Evolutionary conservation across 2,797 vertebrate species (phyloP).

Genomic region (Staurois parvus): DNA sequence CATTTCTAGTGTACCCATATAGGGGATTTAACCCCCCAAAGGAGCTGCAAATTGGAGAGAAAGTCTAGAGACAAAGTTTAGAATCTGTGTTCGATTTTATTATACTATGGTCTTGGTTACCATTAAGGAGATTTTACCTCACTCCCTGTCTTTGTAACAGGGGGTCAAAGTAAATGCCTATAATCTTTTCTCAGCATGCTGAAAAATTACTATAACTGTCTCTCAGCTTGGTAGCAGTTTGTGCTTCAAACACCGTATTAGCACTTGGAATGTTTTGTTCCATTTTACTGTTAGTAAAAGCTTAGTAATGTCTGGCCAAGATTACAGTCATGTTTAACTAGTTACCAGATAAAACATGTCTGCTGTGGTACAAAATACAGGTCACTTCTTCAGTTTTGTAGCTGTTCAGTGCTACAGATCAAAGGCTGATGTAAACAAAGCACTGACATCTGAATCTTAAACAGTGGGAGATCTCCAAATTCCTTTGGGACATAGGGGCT

Average conservation of each 20-base stretch:
- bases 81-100: too few relatives aligned
- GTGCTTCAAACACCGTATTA: not conserved
- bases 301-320: not conserved
- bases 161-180: too few relatives aligned
- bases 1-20: too few relatives aligned
- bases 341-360: not conserved
- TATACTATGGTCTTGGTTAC: too few relatives aligned
- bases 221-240: not conserved
- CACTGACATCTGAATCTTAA: not conserved
- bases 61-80: too few relatives aligned
- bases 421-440: not conserved
- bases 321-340: not conserved
- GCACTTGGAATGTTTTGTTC: not conserved
- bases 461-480: not conserved
- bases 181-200: not conserved
- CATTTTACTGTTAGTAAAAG: not conserved
- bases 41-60: too few relatives aligned
- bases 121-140: too few relatives aligned
- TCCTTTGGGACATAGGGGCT: conserved; percentile 31
- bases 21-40: too few relatives aligned
- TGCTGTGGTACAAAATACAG: not conserved
- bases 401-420: not conserved
- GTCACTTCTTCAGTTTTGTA: not conserved
- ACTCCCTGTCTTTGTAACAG: too few relatives aligned
- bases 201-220: not conserved